phyloP scores from a whole-genome alignment of 1,140 invertebrate species.

The Steinernema khuongi region DNA sequence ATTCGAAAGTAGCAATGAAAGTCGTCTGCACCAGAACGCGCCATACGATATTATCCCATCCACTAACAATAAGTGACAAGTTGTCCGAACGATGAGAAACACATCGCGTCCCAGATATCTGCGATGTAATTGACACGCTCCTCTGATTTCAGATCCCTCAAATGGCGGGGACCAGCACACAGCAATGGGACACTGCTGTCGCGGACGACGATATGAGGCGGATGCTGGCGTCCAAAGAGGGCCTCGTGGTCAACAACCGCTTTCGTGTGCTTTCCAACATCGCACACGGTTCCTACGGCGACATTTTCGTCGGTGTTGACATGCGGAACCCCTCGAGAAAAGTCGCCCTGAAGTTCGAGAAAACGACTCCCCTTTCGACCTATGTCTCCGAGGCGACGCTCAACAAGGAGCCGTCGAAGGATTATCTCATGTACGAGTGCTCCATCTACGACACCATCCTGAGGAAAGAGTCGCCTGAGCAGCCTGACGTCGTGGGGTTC shows the following conservation, averaged over 20 bases:
- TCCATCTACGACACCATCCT: conserved; percentile 18
- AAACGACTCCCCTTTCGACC: conserved; percentile 17
- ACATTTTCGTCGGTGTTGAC: conserved; percentile 23
- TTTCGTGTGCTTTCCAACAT: not conserved
- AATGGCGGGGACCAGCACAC: conserved; percentile 5
- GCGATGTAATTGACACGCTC: not conserved
- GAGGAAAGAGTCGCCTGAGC: conserved; percentile 13
- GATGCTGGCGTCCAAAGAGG: not conserved
- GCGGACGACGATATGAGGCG: not conserved
- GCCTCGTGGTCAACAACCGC: not conserved
- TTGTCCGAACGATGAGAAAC: too few relatives aligned
- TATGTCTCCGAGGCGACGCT: not conserved
- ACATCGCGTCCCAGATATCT: not conserved
- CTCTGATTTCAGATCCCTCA: not conserved
- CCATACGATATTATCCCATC: too few relatives aligned
- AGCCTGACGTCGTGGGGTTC: conserved; percentile 13
- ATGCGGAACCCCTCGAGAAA: not conserved
- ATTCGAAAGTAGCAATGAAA: too few relatives aligned
- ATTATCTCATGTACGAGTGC: conserved; percentile 27
- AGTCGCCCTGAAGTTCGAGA: conserved; percentile 28
- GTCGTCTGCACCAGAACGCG: too few relatives aligned
- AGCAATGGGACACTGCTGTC: not conserved
- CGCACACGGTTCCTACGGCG: conserved; percentile 14
- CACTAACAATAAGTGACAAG: too few relatives aligned
- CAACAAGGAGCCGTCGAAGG: conserved; percentile 1